phyloP scores from a whole-genome alignment of 2,888 invertebrate species.

The Dexiosoma caninum region DNA sequence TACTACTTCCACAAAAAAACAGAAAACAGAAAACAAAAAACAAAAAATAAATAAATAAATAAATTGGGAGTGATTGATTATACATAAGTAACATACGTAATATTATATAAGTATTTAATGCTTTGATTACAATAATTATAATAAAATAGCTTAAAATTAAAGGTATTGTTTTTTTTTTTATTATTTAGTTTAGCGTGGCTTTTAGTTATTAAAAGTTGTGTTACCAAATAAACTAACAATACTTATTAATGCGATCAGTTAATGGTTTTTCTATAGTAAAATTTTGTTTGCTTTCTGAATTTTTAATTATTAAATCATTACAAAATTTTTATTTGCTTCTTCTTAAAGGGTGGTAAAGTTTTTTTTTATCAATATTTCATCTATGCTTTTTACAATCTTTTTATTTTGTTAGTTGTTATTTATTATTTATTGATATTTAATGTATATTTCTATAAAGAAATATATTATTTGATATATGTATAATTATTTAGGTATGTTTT shows the following conservation, averaged over 20 bases:
- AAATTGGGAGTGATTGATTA: neutral
- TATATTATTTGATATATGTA: slow-evolving; percentile 20
- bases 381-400: slow-evolving; percentile 49
- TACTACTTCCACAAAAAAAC: slow-evolving; percentile 25
- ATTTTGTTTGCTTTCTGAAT: neutral
- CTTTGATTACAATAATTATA: slow-evolving; percentile 43
- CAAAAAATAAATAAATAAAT: too few relatives aligned
- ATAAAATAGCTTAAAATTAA: slow-evolving; percentile 51
- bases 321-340: slow-evolving; percentile 31
- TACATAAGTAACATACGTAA: slow-evolving; percentile 51
- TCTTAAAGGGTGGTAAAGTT: slow-evolving; percentile 40
- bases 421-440: slow-evolving; percentile 31
- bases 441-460: slow-evolving; percentile 9
- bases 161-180: slow-evolving; percentile 38
- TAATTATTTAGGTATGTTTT: too few relatives aligned
- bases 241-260: slow-evolving; percentile 62
- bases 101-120: slow-evolving; percentile 14
- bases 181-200: slow-evolving; percentile 40
- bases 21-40: too few relatives aligned
- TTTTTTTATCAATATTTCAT: slow-evolving; percentile 14
- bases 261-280: slow-evolving; percentile 6
- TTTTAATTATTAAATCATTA: slow-evolving; percentile 40
- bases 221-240: slow-evolving; percentile 50
- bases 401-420: neutral
- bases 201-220: slow-evolving; percentile 23